Conservation (phyloP, 1,140 invertebrate species). For the Rhopalosiphum padi region DNA sequence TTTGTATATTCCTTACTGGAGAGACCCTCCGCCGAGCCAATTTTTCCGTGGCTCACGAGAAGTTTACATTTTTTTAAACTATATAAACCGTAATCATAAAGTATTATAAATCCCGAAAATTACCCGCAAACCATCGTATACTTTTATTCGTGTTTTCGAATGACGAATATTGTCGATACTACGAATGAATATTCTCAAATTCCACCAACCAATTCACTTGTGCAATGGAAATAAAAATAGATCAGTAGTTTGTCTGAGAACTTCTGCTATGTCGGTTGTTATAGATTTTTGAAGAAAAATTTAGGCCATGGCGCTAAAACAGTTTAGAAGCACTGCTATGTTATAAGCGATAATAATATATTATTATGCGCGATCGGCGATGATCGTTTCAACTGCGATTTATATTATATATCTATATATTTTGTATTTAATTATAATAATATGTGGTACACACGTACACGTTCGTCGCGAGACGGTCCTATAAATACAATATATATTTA, state of each 20-base stretch:
- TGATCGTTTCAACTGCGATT: background rate
- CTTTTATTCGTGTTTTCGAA: background rate
- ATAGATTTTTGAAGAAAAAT: background rate
- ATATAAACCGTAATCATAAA: background rate
- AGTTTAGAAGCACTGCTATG: background rate
- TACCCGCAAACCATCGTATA: background rate
- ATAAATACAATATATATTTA: background rate
- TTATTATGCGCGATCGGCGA: background rate
- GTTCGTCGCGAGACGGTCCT: background rate
- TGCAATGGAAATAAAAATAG: background rate
- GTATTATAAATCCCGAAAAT: background rate
- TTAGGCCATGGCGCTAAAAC: background rate
- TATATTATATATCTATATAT: background rate
- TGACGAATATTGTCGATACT: background rate
- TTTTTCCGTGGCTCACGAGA: background rate
- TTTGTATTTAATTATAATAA: background rate
- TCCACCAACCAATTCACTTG: background rate
- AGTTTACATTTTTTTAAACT: background rate
- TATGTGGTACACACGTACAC: background rate
- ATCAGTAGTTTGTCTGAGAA: background rate
- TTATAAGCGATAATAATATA: background rate
- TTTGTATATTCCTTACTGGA: background rate
- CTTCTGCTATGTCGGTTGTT: background rate
- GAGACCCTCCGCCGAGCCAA: background rate
- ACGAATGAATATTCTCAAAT: background rate